These are phyloP conservation scores for Lasioglossum lativentre DNA, from an alignment of 2,888 invertebrate species.

Conservation along the genomic window DNA sequence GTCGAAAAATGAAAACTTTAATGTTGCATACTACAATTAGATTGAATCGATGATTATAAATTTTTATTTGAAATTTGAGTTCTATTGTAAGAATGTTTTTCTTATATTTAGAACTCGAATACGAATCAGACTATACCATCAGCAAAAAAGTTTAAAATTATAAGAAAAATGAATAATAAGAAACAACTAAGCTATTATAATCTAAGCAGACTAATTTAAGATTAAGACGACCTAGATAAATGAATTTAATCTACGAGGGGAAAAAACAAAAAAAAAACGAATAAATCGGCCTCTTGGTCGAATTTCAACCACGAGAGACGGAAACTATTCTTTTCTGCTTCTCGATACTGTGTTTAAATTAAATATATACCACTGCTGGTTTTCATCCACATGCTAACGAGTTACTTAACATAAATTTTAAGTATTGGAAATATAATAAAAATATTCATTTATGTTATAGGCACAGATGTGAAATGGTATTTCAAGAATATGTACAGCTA, in stretches of 20 bases:
- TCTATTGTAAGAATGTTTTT: conserved; percentile 17
- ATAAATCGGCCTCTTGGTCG: conserved; percentile 52
- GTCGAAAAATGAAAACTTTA: conserved; percentile 8
- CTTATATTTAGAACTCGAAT: conserved; percentile 20
- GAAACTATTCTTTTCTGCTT: conserved; percentile 57
- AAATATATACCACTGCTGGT: conserved; percentile 79
- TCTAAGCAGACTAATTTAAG: conserved; percentile 67
- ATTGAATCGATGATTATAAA: conserved; percentile 14
- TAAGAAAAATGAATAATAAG: conserved; percentile 48
- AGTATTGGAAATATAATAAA: neutral
- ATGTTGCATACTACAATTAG: conserved; percentile 44
- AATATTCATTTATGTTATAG: conserved; percentile 14
- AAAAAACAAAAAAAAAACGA: conserved; percentile 27
- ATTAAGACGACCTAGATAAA: conserved; percentile 62
- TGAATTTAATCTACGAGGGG: conserved; percentile 52
- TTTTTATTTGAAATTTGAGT: conserved; percentile 37
- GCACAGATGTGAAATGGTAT: conserved; percentile 33
- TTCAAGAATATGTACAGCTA: conserved; percentile 30
- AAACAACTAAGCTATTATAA: conserved; percentile 66
- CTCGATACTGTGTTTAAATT: conserved; percentile 78
- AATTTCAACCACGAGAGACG: conserved; percentile 45
- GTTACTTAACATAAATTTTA: conserved; percentile 8
- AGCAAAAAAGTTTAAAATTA: conserved; percentile 37
- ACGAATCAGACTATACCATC: conserved; percentile 29
- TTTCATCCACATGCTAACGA: conserved; percentile 14